These are phyloP conservation scores for Balearica regulorum DNA, from an alignment of 2,797 vertebrate species.

Conservation along the genomic window DNA sequence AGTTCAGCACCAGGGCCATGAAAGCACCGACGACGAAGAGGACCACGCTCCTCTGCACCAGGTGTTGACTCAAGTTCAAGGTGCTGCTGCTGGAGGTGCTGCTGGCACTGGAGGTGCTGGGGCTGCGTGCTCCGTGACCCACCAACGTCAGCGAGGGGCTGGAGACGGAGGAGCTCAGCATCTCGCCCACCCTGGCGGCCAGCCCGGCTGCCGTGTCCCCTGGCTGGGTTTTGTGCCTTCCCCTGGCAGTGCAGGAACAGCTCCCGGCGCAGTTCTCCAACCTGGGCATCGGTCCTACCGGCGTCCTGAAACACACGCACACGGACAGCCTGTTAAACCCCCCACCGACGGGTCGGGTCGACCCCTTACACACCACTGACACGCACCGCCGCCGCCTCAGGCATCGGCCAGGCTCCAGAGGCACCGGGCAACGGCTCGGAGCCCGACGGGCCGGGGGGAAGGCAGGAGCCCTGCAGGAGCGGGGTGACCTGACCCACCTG, in stretches of 20 bases:
- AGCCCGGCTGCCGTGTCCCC: slow-evolving; percentile 35
- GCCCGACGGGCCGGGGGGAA: not conserved
- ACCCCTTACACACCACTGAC: not conserved
- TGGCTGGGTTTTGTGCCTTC: slow-evolving; percentile 21
- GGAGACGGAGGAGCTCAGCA: slow-evolving; percentile 58
- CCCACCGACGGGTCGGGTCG: not conserved
- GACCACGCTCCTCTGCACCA: slow-evolving; percentile 89
- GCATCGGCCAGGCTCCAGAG: not conserved
- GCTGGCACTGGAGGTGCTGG: not conserved
- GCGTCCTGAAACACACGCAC: not conserved
- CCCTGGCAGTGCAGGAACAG: slow-evolving; percentile 75
- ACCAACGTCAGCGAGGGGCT: not conserved
- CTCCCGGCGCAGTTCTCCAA: slow-evolving; percentile 88
- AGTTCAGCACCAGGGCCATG: slow-evolving; percentile 93
- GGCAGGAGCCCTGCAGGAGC: not conserved
- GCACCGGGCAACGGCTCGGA: not conserved
- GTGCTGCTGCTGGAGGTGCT: not conserved
- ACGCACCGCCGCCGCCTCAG: not conserved
- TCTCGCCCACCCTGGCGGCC: slow-evolving; percentile 79
- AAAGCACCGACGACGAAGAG: slow-evolving; percentile 92
- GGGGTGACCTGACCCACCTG: not conserved
- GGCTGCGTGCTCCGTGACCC: not conserved
- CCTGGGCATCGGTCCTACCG: slow-evolving; percentile 80
- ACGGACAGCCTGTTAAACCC: not conserved
- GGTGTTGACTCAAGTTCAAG: slow-evolving; percentile 78